A percentile compares a stretch with the other conserved stretches of the same genome.
Conservation (phyloP, 2,888 invertebrate genomes). For the Cordylochernes scorpioides region DNA sequence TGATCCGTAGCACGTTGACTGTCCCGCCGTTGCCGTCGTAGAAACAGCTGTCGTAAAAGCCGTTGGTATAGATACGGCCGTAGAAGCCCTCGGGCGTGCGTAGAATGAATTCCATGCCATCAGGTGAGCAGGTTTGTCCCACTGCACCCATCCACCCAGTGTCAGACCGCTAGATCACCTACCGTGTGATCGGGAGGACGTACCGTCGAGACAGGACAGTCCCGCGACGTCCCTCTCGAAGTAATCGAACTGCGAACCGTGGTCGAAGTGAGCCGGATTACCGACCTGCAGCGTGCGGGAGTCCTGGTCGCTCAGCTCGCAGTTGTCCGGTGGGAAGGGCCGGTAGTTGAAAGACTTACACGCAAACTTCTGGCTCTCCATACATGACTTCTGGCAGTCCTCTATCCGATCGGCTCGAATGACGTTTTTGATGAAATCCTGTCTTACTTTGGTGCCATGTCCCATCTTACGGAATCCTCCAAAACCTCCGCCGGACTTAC, state of each 20-base stretch:
- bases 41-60: constrained; percentile 67
- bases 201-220: constrained; percentile 39
- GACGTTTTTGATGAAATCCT: constrained; percentile 13
- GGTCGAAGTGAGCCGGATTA: constrained; percentile 58
- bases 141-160: constrained; percentile 28
- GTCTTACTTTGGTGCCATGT: constrained; percentile 13
- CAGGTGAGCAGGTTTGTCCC: constrained; percentile 67
- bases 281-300: constrained; percentile 53
- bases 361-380: constrained; percentile 49
- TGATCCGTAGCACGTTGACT: constrained; percentile 50
- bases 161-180: background rate
- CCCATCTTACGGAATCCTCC: constrained; percentile 13
- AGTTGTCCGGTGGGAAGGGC: constrained; percentile 35
- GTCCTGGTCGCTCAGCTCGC: constrained; percentile 63
- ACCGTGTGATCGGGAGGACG: too few species aligned
- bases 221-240: constrained; percentile 41
- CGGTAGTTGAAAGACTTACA: constrained; percentile 50
- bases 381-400: constrained; percentile 58
- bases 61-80: constrained; percentile 68
- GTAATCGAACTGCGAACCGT: constrained; percentile 33
- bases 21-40: constrained; percentile 68
- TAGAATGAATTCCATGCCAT: constrained; percentile 75
- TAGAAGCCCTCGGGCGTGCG: constrained; percentile 63
- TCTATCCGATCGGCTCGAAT: constrained; percentile 25
- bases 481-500: constrained; percentile 4